phyloP scores from a whole-genome alignment of 2,113 vertebrate species.

The Petromus typicus region DNA sequence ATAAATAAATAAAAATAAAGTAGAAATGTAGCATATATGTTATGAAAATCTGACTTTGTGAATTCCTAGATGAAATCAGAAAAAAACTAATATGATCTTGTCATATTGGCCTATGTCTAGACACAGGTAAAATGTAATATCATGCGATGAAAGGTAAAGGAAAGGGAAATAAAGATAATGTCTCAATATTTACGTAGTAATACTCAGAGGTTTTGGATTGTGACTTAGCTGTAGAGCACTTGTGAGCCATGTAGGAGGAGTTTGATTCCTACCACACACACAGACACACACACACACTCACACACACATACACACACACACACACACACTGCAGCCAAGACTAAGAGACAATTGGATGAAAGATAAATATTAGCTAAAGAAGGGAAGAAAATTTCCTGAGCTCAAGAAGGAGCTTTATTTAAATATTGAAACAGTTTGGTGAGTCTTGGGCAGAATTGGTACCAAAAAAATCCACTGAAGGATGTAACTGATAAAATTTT shows the following conservation, averaged over 20 bases:
- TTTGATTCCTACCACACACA: not conserved
- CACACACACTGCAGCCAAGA: not conserved
- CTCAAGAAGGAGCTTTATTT: not conserved
- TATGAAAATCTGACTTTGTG: not conserved
- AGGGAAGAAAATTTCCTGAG: constrained; percentile 10
- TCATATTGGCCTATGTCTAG: not conserved
- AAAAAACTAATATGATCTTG: not conserved
- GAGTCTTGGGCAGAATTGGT: not conserved
- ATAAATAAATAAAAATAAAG: not conserved
- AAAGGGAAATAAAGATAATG: not conserved
- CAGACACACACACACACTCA: accelerated
- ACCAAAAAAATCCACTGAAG: not conserved
- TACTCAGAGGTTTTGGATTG: not conserved
- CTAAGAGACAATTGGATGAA: not conserved
- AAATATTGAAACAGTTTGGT: constrained; percentile 2
- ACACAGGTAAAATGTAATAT: not conserved
- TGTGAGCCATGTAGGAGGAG: not conserved
- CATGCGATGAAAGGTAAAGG: not conserved
- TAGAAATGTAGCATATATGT: not conserved
- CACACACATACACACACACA: not conserved
- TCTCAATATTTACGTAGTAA: not conserved
- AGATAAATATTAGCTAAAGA: not conserved
- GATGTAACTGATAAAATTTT: not conserved
- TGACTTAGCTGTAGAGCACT: not conserved
- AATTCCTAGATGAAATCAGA: constrained; percentile 50